A percentile compares a stretch with the other conserved stretches of the same genome.
Conservation (phyloP, 2,888 invertebrate genomes). For the Autographa gamma region DNA sequence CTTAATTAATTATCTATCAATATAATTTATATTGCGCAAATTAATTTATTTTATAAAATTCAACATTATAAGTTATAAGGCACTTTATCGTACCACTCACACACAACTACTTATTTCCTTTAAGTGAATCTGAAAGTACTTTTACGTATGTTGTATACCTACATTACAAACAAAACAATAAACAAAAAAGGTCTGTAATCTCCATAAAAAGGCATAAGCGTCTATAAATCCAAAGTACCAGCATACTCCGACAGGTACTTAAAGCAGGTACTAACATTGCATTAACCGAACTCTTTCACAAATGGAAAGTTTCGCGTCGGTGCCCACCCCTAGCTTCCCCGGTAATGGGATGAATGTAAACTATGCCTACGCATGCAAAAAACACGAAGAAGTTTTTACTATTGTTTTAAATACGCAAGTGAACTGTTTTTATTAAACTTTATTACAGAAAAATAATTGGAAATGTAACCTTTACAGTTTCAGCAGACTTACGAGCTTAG, state of each 20-base stretch:
- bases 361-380: conserved; percentile 17
- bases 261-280: conserved; percentile 26
- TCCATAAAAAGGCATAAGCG: neutral
- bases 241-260: conserved; percentile 6
- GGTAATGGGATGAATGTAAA: conserved; percentile 26
- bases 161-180: neutral
- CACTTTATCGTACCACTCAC: no score
- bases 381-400: conserved; percentile 15
- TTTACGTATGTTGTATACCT: no score
- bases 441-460: neutral
- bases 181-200: neutral
- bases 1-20: no score
- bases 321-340: conserved; percentile 42
- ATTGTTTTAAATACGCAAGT: conserved; percentile 10
- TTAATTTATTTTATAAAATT: no score
- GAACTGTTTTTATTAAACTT: neutral
- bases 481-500: no score
- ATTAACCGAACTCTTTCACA: conserved; percentile 46
- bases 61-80: no score
- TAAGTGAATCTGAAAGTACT: neutral
- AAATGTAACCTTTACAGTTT: no score
- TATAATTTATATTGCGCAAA: no score
- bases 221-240: conserved; percentile 8
- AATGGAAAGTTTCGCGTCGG: conserved; percentile 49
- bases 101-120: no score